These are phyloP conservation scores for Cephus cinctus DNA, from an alignment of 1,140 invertebrate species.

Conservation along the genomic window DNA sequence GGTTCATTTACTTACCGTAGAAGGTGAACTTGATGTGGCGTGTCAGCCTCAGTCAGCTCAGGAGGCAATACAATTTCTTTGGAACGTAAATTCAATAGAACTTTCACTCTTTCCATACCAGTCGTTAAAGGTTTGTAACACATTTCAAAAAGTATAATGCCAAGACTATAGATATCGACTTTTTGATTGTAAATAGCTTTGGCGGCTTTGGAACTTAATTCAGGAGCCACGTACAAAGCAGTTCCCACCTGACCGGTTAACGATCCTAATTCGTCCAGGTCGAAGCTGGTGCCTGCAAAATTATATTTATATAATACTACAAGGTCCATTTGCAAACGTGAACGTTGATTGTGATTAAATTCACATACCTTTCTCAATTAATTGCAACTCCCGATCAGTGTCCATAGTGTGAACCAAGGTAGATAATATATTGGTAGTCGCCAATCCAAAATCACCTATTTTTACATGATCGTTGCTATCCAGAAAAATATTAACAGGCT, in stretches of 20 bases:
- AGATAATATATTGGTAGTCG: conserved; percentile 72
- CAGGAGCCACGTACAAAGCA: conserved; percentile 90
- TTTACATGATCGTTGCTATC: conserved; percentile 95
- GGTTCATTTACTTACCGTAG: conserved; percentile 48
- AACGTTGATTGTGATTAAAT: not conserved
- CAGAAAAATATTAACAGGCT: conserved; percentile 96
- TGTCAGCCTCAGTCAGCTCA: conserved; percentile 58
- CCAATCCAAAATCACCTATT: conserved; percentile 97
- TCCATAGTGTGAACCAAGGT: conserved; percentile 37
- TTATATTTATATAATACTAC: not conserved
- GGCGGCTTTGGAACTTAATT: conserved; percentile 66
- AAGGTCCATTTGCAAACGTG: conserved; percentile 5
- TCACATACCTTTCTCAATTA: conserved; percentile 33
- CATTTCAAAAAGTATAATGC: conserved; percentile 96
- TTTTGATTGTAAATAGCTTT: conserved; percentile 87
- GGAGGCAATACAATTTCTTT: conserved; percentile 68
- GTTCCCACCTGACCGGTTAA: conserved; percentile 88
- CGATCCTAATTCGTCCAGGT: conserved; percentile 50
- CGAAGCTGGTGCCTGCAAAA: conserved; percentile 32
- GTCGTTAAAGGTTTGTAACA: conserved; percentile 76
- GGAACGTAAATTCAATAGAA: conserved; percentile 69
- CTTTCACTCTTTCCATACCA: conserved; percentile 83
- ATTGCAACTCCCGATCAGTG: conserved; percentile 32
- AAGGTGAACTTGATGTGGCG: conserved; percentile 50
- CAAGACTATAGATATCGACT: conserved; percentile 91